These are phyloP conservation scores for Raja brachyura DNA, from an alignment of 2,113 vertebrate species.

Conservation along the genomic window DNA sequence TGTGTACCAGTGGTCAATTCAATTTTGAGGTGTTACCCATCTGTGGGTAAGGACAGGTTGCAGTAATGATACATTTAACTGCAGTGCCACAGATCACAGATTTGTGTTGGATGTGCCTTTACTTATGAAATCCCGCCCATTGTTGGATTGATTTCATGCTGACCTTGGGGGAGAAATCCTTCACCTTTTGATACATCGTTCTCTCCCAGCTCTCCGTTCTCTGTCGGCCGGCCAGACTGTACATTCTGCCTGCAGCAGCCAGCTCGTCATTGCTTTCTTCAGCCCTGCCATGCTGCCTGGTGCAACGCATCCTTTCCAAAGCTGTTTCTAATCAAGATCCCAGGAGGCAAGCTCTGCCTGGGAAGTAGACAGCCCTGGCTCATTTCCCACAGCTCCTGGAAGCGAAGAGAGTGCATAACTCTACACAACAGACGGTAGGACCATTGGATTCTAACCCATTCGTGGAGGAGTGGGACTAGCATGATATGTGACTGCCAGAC, in stretches of 20 bases:
- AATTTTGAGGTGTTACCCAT: neutral
- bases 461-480: neutral
- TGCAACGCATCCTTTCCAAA: neutral
- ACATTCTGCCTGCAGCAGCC: neutral
- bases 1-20: neutral
- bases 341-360: neutral
- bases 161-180: neutral
- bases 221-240: neutral
- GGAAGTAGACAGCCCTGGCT: slow-evolving; percentile 1
- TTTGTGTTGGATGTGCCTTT: neutral
- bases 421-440: neutral
- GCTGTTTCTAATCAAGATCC: neutral
- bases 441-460: neutral
- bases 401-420: neutral
- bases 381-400: slow-evolving; percentile 2
- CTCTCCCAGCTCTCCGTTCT: neutral
- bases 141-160: neutral
- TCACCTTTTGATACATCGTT: neutral
- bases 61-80: too few species aligned
- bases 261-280: neutral
- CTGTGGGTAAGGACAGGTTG: neutral
- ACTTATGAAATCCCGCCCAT: neutral
- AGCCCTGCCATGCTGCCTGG: neutral
- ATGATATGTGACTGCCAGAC: neutral
- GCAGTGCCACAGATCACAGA: neutral